Evolutionary conservation across 2,888 invertebrate genomes (phyloP).

Genomic region (Malacosoma neustria): DNA sequence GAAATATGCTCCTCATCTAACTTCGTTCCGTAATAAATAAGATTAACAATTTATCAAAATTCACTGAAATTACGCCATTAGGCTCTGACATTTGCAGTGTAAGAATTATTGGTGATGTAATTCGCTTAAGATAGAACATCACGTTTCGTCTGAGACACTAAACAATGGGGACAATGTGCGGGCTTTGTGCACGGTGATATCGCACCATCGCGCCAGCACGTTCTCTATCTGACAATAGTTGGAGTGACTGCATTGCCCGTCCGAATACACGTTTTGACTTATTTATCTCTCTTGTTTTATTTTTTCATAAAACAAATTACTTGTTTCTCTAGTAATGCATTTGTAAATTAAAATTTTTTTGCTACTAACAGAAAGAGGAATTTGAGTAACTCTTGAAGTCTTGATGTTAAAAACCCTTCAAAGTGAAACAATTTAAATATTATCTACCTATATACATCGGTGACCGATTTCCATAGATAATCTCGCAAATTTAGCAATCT

Average conservation of each 20-base stretch:
- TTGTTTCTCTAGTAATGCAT: too few relatives aligned
- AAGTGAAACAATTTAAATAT: too few relatives aligned
- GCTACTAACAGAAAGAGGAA: too few relatives aligned
- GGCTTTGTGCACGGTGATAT: constrained; percentile 54
- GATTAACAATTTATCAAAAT: not conserved
- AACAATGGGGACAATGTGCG: constrained; percentile 61
- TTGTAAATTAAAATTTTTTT: too few relatives aligned
- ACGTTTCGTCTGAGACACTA: constrained; percentile 48
- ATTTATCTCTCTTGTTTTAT: too few relatives aligned
- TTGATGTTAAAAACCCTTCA: too few relatives aligned
- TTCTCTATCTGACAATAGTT: constrained; percentile 42
- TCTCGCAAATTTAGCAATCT: too few relatives aligned
- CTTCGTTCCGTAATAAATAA: not conserved
- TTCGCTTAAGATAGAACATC: constrained; percentile 41
- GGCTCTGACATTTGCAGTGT: not conserved
- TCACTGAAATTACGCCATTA: not conserved
- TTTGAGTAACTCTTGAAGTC: too few relatives aligned
- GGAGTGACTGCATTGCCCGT: constrained; percentile 7
- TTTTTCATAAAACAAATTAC: too few relatives aligned
- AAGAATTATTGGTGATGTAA: not conserved
- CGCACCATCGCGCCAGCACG: constrained; percentile 35
- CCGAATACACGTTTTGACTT: too few relatives aligned
- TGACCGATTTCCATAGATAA: too few relatives aligned
- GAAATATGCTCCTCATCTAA: constrained; percentile 15
- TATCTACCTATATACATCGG: too few relatives aligned